A percentile compares a stretch with the other conserved stretches of the same genome.
Evolutionary conservation across 2,113 vertebrate genomes (phyloP).

Genomic region (Probosciger aterrimus): DNA sequence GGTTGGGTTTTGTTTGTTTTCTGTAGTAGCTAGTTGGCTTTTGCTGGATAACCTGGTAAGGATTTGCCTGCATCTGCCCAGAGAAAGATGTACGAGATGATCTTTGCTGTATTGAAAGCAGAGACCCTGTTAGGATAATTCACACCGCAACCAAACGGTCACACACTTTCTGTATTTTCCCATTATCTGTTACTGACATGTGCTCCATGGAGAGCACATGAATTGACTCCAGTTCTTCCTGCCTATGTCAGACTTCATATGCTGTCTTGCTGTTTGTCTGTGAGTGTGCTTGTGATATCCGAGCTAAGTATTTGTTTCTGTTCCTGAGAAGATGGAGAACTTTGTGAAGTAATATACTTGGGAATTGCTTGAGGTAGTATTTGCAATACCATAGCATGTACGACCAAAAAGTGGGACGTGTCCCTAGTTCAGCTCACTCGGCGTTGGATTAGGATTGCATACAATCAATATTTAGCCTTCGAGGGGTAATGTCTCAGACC

Average conservation of each 20-base stretch:
- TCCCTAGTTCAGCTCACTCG: neutral
- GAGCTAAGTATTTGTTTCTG: neutral
- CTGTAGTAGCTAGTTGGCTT: neutral
- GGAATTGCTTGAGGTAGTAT: neutral
- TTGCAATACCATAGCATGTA: neutral
- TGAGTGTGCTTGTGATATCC: neutral
- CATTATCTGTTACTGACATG: neutral
- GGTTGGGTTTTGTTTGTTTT: neutral
- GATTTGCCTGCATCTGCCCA: neutral
- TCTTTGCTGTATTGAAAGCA: neutral
- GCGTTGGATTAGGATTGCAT: neutral
- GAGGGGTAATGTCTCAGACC: neutral
- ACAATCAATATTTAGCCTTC: neutral
- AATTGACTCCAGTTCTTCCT: neutral
- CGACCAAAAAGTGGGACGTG: neutral
- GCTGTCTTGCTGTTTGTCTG: neutral
- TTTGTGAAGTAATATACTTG: neutral
- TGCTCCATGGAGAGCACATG: neutral
- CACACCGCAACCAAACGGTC: neutral
- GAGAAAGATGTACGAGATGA: neutral
- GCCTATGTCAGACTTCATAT: neutral
- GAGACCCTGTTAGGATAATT: neutral
- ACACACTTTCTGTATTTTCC: neutral
- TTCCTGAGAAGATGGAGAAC: neutral
- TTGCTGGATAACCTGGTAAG: neutral